Evolutionary conservation across 2,888 invertebrate species (phyloP).

Genomic region (Eumacrocentrus americanus): DNA sequence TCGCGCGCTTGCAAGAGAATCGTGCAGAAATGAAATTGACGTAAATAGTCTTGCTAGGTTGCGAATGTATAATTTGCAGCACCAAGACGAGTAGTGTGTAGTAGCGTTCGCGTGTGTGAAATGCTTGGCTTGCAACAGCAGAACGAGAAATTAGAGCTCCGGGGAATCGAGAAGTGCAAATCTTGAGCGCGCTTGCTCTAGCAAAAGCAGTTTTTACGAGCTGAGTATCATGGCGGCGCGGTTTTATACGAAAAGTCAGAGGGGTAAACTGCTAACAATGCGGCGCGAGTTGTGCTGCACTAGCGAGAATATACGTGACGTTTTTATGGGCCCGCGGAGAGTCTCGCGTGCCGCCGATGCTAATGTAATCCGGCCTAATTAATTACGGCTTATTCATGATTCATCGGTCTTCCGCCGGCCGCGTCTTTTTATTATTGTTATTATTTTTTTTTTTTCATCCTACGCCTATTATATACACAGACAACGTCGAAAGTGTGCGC

Average conservation of each 20-base stretch:
- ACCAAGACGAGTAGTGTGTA: too few species aligned
- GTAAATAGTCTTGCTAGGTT: background rate
- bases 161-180: background rate
- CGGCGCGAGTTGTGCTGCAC: slow-evolving; percentile 36
- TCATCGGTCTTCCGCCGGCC: slow-evolving; percentile 40
- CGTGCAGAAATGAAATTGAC: background rate
- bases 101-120: background rate
- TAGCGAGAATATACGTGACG: slow-evolving; percentile 51
- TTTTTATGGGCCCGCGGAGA: slow-evolving; percentile 53
- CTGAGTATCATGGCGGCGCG: background rate
- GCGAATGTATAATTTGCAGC: too few species aligned
- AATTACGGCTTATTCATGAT: slow-evolving; percentile 54
- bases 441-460: slow-evolving; percentile 28
- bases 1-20: background rate
- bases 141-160: background rate
- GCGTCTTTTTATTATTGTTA: slow-evolving; percentile 12
- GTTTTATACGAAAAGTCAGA: slow-evolving; percentile 22
- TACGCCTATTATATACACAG: too few species aligned
- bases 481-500: too few species aligned
- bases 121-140: too few species aligned
- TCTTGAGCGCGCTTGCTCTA: background rate
- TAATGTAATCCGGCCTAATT: slow-evolving; percentile 53
- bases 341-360: slow-evolving; percentile 51
- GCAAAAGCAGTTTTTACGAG: slow-evolving; percentile 26
- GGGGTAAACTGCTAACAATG: slow-evolving; percentile 43